Base-by-base conservation (phyloP, 2,888 invertebrate species). In the Conops quadrifasciatus region DNA sequence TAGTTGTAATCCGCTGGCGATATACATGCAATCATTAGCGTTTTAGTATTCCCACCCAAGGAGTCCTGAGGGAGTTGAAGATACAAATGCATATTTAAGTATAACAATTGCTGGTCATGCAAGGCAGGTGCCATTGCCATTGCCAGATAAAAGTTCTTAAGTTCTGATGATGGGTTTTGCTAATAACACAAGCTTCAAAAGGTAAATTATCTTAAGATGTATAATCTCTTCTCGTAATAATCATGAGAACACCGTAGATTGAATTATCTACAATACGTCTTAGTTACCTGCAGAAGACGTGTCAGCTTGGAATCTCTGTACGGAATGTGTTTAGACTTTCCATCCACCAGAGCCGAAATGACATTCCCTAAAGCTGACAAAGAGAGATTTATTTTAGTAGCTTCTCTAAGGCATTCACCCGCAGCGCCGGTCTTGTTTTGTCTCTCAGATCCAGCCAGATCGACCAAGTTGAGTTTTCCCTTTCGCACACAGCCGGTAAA, bases 271-370 rank as follows among this genome's bases (percentile, higher is more conserved):
- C n/a, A n/a, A n/a, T n/a, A n/a, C n/a, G 24, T 24, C 49, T 49
- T 47, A 72, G 67, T 78, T 83, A 90, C 91, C 86, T 93, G 92
- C 30, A 94, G 84, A 3, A 95, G 85, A 74, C 94, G 86, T 0
- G 94, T 95, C 1, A 96, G 87, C 83, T 95, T 96, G 21, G 95
- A 94, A 83, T 96, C 95, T 76, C 95, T 88, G 85, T 92, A 94
- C 0, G 93, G 94, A 58, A 93, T 89, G 82, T 94, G 92, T 80
- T 91, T 93, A 51, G 93, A 91, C 87, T 90, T 94, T 73, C 90
- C 94, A 87, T 92, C 95, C 60, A 92, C 95, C 67, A 95, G 84
- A 0, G 95, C 94, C 1, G 94, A 94, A 75, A 96, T 96, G 0
- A 96, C 95, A 83, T 96, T 96, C 2, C 83, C 95, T 63, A 96